Conservation (phyloP, 2,797 vertebrate species). For the Enteromius thamalakanensis region DNA sequence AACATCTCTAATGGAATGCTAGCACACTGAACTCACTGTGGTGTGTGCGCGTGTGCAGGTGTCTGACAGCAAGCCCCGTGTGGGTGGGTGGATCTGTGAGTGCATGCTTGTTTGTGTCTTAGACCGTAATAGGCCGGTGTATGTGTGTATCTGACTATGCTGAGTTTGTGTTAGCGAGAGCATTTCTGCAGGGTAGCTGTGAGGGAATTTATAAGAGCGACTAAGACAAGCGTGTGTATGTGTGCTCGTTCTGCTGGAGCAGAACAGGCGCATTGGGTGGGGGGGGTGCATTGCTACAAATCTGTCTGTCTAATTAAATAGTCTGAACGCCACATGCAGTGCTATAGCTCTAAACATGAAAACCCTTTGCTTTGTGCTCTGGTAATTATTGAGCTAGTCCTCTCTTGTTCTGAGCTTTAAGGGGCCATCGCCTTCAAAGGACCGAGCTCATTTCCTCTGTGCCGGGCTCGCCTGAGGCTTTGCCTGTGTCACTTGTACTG, state of each 20-base stretch:
- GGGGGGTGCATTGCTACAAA: constrained; percentile 21
- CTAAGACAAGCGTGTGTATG: constrained; percentile 20
- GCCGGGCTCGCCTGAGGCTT: constrained; percentile 55
- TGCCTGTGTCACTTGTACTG: constrained; percentile 43
- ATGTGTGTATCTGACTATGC: constrained; percentile 22
- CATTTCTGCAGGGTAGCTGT: constrained; percentile 20
- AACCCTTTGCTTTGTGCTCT: constrained; percentile 43
- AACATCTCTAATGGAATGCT: constrained; percentile 35
- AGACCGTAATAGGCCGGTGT: constrained; percentile 15
- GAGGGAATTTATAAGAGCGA: constrained; percentile 25
- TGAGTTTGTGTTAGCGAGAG: constrained; percentile 32
- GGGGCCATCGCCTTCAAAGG: constrained; percentile 53
- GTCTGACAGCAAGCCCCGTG: constrained; percentile 35
- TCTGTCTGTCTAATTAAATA: constrained; percentile 52
- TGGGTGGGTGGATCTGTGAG: constrained; percentile 41
- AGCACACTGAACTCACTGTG: not conserved
- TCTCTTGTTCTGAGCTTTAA: constrained; percentile 53
- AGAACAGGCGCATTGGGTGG: not conserved
- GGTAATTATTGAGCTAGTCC: constrained; percentile 59
- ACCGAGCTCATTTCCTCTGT: constrained; percentile 54
- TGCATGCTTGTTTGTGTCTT: constrained; percentile 46
- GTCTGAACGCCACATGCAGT: constrained; percentile 41
- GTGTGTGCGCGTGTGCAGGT: constrained; percentile 15
- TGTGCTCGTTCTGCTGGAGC: constrained; percentile 4
- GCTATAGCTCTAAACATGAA: constrained; percentile 39